These are phyloP conservation scores for Acridotheres tristis DNA, from an alignment of 2,797 vertebrate genomes.

Conservation along the genomic window DNA sequence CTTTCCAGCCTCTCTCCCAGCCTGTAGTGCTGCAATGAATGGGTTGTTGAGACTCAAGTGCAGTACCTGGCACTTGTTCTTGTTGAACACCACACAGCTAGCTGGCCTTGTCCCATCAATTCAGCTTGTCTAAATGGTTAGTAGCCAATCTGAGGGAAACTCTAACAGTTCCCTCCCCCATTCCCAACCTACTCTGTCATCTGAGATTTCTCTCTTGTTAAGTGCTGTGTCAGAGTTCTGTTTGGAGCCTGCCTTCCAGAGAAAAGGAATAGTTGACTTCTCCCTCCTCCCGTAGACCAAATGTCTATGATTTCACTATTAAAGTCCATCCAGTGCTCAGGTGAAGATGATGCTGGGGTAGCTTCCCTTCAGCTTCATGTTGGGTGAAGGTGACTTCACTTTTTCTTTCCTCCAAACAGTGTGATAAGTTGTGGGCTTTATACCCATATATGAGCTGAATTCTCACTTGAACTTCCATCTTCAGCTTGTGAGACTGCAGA, in stretches of 20 bases:
- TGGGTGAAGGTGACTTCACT: not conserved
- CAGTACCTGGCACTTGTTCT: not conserved
- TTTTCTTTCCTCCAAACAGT: not conserved
- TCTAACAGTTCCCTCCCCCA: not conserved
- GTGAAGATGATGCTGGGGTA: not conserved
- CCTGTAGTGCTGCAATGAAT: accelerated
- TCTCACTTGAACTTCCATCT: not conserved
- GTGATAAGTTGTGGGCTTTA: not conserved
- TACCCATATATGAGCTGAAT: not conserved
- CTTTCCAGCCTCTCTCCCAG: not conserved
- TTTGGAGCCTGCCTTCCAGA: not conserved
- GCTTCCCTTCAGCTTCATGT: not conserved
- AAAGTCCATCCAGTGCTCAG: not conserved
- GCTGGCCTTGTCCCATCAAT: not conserved
- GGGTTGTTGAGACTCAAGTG: not conserved
- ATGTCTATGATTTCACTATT: not conserved
- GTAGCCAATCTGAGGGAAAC: not conserved
- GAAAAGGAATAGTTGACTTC: not conserved
- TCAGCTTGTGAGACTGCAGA: not conserved
- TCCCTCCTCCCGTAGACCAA: not conserved
- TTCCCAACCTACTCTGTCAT: not conserved
- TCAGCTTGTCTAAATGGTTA: not conserved
- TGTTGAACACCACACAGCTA: not conserved
- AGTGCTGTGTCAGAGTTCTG: not conserved
- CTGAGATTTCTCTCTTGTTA: not conserved